Base-by-base conservation (phyloP, 2,797 vertebrate species). In the Ptychadena robeensis region DNA sequence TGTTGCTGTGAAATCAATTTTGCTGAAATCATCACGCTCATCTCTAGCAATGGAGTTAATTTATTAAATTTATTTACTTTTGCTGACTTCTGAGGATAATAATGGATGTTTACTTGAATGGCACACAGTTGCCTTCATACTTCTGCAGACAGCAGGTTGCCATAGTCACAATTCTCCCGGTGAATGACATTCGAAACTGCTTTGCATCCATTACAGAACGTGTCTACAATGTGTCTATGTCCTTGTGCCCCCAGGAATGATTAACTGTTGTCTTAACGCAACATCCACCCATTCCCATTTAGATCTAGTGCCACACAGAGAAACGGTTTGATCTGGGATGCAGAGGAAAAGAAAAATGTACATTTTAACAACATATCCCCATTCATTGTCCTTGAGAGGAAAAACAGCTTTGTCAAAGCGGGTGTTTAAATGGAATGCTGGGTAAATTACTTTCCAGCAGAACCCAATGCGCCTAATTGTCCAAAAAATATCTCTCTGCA, bases 401-500 rank as follows among this genome's bases (percentile, higher is more conserved):
- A 59, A n/a, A 78, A 40, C 57, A 37, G 65, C 65, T 82, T 76
- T 82, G 32, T 68, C 71, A 72, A 3, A 59, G 28, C 63, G 57
- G 32, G 74, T 68, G 73, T 70, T 72, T 70, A 71, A 76, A 76
- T 34, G 11, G 25, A 78, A 65, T 66, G 31, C 27, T 66, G 30
- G 38, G 66, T 72, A 82, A 77, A 65, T 77, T 66, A 63, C 48
- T 76, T 82, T 82, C 70, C 53, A 70, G 37, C 65, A 76, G 35
- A 76, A 76, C 65, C 70, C 37, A n/a, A 61, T 30, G 73, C 18
- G 28, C 53, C 74, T 53, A 77, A 82, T 77, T 82, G 74, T 65
- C 73, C 81, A 65, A 66, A 76, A 82, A 82, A 77, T 53, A 82
- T 82, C 38, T 15, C 81, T 32, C 67, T 30, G 48, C 63, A 75